Percentiles rank a stretch among this genome's conserved stretches.
phyloP scores from a whole-genome alignment of 23 tunicate species.

The Trididemnum miniatum region DNA sequence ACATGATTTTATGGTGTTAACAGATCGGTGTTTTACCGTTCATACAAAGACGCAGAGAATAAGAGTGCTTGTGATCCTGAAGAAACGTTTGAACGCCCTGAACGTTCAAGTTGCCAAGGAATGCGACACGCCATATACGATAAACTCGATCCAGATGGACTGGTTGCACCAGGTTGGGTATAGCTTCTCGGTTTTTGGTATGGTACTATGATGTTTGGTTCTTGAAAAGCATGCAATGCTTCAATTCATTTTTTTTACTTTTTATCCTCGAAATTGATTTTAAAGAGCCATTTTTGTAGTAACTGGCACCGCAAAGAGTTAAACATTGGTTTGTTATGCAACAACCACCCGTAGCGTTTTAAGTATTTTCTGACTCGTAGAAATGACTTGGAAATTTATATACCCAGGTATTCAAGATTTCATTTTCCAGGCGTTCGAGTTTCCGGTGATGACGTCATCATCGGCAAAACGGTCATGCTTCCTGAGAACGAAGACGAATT shows the following conservation, averaged over 20 bases:
- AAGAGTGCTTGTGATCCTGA: constrained; percentile 96
- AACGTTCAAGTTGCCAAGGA: constrained; percentile 76
- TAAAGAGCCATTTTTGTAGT: no score
- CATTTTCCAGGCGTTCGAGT: constrained; percentile 66
- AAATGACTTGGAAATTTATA: no score
- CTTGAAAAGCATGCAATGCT: no score
- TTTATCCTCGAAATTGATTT: no score
- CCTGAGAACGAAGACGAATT: constrained; percentile 95
- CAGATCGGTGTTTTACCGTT: constrained; percentile 96
- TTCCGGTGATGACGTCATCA: constrained; percentile 99
- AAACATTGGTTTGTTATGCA: no score
- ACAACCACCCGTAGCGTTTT: no score
- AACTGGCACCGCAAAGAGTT: no score
- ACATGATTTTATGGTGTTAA: no score
- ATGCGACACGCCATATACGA: constrained; percentile 99
- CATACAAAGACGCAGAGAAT: constrained; percentile 98
- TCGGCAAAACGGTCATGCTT: constrained; percentile 94
- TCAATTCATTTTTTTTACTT: no score
- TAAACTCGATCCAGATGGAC: constrained; percentile 97
- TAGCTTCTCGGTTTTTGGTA: no score
- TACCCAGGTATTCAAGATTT: background rate
- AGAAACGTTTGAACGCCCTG: constrained; percentile 98
- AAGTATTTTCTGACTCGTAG: no score
- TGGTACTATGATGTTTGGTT: no score
- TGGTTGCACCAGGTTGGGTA: constrained; percentile 83